A percentile compares a stretch with the other conserved stretches of the same genome.
phyloP scores from a whole-genome alignment of 2,113 vertebrate species.

The Gopherus evgoodei region DNA sequence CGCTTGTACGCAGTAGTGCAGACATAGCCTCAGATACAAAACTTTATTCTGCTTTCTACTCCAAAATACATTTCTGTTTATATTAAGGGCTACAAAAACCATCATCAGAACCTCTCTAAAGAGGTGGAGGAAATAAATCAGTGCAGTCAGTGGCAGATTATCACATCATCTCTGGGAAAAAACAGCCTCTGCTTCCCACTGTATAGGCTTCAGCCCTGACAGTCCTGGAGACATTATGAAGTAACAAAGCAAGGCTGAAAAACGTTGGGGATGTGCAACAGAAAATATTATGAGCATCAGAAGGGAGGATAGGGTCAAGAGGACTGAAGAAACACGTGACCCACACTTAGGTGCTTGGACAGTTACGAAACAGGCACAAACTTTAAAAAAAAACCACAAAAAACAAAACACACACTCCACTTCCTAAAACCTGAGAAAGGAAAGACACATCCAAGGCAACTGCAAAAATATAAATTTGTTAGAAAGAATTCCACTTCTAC shows the following conservation, averaged over 20 bases:
- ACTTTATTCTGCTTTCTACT: neutral
- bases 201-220: neutral
- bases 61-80: neutral
- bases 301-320: neutral
- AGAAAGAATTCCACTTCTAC: neutral
- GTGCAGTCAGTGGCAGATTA: neutral
- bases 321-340: neutral
- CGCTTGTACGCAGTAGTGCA: no score
- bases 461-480: neutral
- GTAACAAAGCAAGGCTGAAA: neutral
- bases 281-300: neutral
- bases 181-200: neutral
- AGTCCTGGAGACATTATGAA: neutral
- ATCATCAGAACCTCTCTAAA: neutral
- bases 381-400: neutral
- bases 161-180: neutral
- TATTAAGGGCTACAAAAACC: neutral
- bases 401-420: neutral
- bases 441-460: neutral
- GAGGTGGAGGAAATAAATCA: neutral
- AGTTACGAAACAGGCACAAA: accelerated
- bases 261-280: neutral
- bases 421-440: neutral
- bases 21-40: neutral
- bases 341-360: neutral